Evolutionary conservation across 1,140 invertebrate species (phyloP).

Genomic region (Philopotamus ludificatus): DNA sequence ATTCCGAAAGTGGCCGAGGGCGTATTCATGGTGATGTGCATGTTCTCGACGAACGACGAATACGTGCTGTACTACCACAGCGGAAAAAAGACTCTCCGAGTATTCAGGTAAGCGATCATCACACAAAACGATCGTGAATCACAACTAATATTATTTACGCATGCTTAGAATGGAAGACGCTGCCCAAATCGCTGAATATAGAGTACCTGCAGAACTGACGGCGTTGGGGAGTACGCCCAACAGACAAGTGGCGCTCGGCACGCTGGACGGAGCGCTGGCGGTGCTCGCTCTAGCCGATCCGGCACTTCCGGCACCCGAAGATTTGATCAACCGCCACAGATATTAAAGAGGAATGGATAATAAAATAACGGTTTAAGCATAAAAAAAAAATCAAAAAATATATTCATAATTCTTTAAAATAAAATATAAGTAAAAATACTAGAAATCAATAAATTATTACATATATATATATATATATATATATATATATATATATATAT

Average conservation of each 20-base stretch:
- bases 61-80: slow-evolving; percentile 98
- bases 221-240: slow-evolving; percentile 71
- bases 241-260: slow-evolving; percentile 78
- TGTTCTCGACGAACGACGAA: slow-evolving; percentile 91
- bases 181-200: slow-evolving; percentile 87
- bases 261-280: slow-evolving; percentile 90
- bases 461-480: slow-evolving; percentile 2
- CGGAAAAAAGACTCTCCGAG: slow-evolving; percentile 85
- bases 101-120: slow-evolving; percentile 73
- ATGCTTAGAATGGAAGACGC: slow-evolving; percentile 73
- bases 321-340: slow-evolving; percentile 27
- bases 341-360: slow-evolving; percentile 3
- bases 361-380: slow-evolving; percentile 3
- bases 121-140: background rate
- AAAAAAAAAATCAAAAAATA: slow-evolving; percentile 17
- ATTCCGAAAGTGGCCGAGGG: slow-evolving; percentile 94
- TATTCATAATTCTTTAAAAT: slow-evolving; percentile 15
- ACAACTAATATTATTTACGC: background rate
- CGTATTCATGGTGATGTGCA: slow-evolving; percentile 91
- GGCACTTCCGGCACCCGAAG: slow-evolving; percentile 44
- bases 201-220: slow-evolving; percentile 88
- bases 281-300: slow-evolving; percentile 89
- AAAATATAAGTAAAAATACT: slow-evolving; percentile 19
- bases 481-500: too few relatives aligned
- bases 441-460: slow-evolving; percentile 20